These are phyloP conservation scores for Scaptomyza polygonia DNA, from an alignment of 2,888 invertebrate species.

Conservation along the genomic window DNA sequence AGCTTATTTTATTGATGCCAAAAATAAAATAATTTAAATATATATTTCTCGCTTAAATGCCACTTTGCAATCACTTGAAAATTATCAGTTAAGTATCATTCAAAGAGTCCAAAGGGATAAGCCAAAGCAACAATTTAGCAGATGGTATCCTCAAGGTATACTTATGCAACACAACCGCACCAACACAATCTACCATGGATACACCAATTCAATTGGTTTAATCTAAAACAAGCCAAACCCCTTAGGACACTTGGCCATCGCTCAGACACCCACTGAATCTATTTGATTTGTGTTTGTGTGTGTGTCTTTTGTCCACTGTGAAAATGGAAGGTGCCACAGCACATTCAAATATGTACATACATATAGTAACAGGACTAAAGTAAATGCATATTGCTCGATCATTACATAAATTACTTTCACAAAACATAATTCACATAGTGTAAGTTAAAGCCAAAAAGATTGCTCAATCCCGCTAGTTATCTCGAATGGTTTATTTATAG, in stretches of 20 bases:
- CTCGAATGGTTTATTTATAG: slow-evolving; percentile 48
- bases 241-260: background rate
- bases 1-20: too few species aligned
- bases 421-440: slow-evolving; percentile 21
- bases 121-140: background rate
- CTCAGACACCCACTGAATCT: background rate
- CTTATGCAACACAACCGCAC: background rate
- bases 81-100: background rate
- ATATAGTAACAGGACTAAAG: background rate
- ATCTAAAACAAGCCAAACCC: background rate
- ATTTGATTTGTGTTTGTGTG: slow-evolving; percentile 3
- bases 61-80: background rate
- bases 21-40: too few species aligned
- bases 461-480: slow-evolving; percentile 21
- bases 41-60: too few species aligned
- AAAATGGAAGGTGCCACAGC: background rate
- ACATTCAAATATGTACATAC: background rate
- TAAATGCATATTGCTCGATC: slow-evolving; percentile 35
- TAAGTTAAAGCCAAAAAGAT: slow-evolving; percentile 14
- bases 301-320: background rate
- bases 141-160: background rate
- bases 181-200: background rate
- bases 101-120: background rate
- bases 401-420: slow-evolving; percentile 48
- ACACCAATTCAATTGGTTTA: background rate